Conservation (phyloP, 2,113 vertebrate species). For the Garra rufa region DNA sequence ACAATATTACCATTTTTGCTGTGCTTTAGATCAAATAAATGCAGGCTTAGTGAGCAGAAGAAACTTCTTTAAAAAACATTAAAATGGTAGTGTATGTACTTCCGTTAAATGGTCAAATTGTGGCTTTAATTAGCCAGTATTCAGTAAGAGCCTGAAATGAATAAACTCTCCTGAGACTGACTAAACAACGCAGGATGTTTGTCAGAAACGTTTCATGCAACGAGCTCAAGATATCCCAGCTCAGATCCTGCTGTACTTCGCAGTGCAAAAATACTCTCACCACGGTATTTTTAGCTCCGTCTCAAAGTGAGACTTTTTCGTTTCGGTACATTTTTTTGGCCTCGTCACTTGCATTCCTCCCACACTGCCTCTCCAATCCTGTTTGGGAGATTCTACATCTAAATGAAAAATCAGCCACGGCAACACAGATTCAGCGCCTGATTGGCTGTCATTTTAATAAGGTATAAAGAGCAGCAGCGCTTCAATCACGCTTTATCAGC, state of each 20-base stretch:
- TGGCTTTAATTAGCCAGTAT: not conserved
- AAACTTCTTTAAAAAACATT: no score
- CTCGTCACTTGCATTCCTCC: conserved; percentile 5
- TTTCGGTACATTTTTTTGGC: conserved; percentile 6
- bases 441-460: not conserved
- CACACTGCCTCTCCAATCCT: not conserved
- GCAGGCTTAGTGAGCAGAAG: no score
- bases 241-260: not conserved
- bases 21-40: no score
- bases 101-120: not conserved
- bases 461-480: not conserved
- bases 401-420: not conserved
- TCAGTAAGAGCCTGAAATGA: not conserved
- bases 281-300: conserved; percentile 4
- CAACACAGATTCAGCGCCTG: not conserved
- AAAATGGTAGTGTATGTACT: no score
- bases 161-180: not conserved
- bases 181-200: not conserved
- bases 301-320: not conserved
- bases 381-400: not conserved
- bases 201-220: not conserved
- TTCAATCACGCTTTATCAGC: not conserved
- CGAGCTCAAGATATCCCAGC: not conserved
- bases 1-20: no score
- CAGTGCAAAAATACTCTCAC: conserved; percentile 33